These are phyloP conservation scores for Pygoscelis adeliae DNA, from an alignment of 2,113 vertebrate genomes.

Conservation along the genomic window DNA sequence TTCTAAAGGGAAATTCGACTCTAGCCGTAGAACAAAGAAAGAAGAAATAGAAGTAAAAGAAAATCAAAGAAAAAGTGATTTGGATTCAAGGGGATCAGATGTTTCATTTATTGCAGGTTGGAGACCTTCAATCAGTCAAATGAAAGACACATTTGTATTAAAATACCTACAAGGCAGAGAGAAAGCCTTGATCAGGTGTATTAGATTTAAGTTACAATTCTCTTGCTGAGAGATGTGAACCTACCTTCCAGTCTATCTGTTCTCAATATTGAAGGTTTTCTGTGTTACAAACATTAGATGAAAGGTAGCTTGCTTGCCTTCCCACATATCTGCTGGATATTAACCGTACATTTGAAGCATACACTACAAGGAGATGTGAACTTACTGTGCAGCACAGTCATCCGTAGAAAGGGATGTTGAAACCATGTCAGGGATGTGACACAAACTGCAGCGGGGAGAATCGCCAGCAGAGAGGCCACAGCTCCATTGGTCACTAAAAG, in stretches of 20 bases:
- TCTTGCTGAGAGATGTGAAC: slow-evolving; percentile 80
- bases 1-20: slow-evolving; percentile 89
- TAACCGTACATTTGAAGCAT: slow-evolving; percentile 26
- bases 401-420: background rate
- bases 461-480: fast-evolving
- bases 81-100: slow-evolving; percentile 96
- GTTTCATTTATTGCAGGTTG: slow-evolving; percentile 93
- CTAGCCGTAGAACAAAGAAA: slow-evolving; percentile 84
- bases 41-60: slow-evolving; percentile 85
- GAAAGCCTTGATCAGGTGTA: slow-evolving; percentile 76
- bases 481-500: background rate
- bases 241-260: slow-evolving; percentile 77
- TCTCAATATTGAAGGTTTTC: slow-evolving; percentile 79
- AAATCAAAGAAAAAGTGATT: slow-evolving; percentile 91
- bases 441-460: fast-evolving
- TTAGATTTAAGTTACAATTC: slow-evolving; percentile 80
- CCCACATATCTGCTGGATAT: slow-evolving; percentile 70
- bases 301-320: slow-evolving; percentile 72
- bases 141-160: slow-evolving; percentile 93
- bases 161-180: slow-evolving; percentile 83
- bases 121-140: slow-evolving; percentile 86
- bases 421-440: background rate
- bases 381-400: background rate
- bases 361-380: background rate
- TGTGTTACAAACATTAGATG: slow-evolving; percentile 70